Percentiles rank a stretch among this genome's conserved stretches.
phyloP scores from a whole-genome alignment of 2,797 vertebrate species.

The Mallotus villosus region DNA sequence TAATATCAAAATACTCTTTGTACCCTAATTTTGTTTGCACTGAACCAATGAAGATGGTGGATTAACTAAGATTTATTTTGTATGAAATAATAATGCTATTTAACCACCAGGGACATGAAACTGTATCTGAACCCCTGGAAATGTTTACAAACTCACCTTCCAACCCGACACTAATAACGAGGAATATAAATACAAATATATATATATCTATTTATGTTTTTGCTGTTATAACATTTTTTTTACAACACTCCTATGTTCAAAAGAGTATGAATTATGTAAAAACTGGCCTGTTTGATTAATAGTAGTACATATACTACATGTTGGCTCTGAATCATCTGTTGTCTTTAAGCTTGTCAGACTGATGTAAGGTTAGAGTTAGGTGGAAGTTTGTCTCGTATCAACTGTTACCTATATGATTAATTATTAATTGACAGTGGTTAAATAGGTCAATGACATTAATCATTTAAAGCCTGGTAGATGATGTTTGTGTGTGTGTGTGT shows the following conservation, averaged over 20 bases:
- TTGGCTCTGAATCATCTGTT: constrained; percentile 8
- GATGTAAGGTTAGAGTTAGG: not conserved
- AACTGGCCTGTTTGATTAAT: constrained; percentile 2
- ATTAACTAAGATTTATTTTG: constrained; percentile 60
- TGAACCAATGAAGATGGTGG: constrained; percentile 62
- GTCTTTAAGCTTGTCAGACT: not conserved
- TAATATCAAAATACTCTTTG: constrained; percentile 37
- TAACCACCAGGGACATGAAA: constrained; percentile 4
- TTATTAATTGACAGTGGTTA: not conserved
- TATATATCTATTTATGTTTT: constrained; percentile 47
- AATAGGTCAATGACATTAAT: not conserved
- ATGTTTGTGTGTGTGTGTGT: constrained; percentile 17
- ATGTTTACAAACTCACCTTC: constrained; percentile 65
- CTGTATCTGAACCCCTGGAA: constrained; percentile 51
- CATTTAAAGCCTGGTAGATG: too few species aligned
- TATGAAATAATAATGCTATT: constrained; percentile 26
- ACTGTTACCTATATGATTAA: not conserved
- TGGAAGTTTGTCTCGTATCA: not conserved
- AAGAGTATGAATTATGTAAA: constrained; percentile 40
- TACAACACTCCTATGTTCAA: constrained; percentile 44
- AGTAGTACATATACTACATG: constrained; percentile 8
- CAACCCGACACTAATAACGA: constrained; percentile 52
- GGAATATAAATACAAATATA: constrained; percentile 41
- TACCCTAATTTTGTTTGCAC: constrained; percentile 71
- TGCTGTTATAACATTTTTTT: constrained; percentile 38